Evolutionary conservation across 2,113 vertebrate species (phyloP).

Genomic region (Cynopterus brachyotis): DNA sequence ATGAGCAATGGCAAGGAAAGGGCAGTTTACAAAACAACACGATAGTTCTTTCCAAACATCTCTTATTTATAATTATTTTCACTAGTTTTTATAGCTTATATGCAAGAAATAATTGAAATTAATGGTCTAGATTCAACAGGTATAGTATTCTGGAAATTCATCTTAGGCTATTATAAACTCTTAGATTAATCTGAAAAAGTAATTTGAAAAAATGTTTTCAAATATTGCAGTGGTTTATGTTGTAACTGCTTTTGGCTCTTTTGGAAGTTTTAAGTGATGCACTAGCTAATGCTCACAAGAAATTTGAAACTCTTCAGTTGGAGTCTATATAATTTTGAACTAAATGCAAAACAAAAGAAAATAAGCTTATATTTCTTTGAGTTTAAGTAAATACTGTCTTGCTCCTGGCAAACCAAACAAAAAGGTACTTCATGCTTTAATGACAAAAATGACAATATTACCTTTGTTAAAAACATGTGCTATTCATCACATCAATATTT

Average conservation of each 20-base stretch:
- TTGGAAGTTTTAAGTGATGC: not conserved
- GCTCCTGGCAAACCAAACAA: not conserved
- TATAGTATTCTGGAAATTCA: slow-evolving; percentile 2
- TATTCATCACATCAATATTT: not conserved
- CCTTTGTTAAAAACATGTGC: not conserved
- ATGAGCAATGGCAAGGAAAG: not conserved
- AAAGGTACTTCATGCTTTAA: not conserved
- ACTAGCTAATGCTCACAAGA: not conserved
- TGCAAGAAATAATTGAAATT: not conserved
- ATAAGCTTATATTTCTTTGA: not conserved
- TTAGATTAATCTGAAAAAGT: slow-evolving; percentile 1
- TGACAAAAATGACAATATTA: not conserved
- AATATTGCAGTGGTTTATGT: not conserved
- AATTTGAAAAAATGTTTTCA: slow-evolving; percentile 41
- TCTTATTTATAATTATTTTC: not conserved
- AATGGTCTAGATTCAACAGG: not conserved
- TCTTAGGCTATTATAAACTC: not conserved
- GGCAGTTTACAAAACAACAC: not conserved
- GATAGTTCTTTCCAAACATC: not conserved
- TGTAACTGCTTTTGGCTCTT: slow-evolving; percentile 15
- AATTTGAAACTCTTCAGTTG: not conserved
- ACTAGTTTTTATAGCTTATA: not conserved
- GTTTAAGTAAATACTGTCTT: not conserved
- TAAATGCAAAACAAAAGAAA: not conserved
- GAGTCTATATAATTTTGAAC: not conserved